A percentile compares a stretch with the other conserved stretches of the same genome.
Conservation (phyloP, 2,888 invertebrate genomes). For the Parthenolecanium corni region DNA sequence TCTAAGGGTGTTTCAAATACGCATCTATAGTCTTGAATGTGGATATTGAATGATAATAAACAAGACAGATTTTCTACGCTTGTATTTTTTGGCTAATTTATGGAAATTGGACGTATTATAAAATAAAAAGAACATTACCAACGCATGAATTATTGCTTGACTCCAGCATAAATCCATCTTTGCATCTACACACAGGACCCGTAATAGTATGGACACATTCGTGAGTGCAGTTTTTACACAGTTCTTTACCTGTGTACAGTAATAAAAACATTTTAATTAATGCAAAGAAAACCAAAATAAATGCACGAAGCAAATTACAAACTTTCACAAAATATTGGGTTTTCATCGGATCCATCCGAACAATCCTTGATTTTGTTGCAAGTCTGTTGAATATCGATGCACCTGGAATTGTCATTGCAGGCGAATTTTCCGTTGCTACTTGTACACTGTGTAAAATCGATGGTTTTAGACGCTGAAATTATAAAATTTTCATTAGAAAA, state of each 20-base stretch:
- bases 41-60: too few relatives aligned
- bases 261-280: neutral
- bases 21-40: too few relatives aligned
- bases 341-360: slow-evolving; percentile 52
- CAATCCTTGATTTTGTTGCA: slow-evolving; percentile 50
- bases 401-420: slow-evolving; percentile 45
- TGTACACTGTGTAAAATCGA: slow-evolving; percentile 41
- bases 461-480: too few relatives aligned
- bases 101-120: neutral
- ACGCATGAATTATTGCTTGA: neutral
- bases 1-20: too few relatives aligned
- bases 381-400: slow-evolving; percentile 43
- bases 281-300: too few relatives aligned
- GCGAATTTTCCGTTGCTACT: slow-evolving; percentile 43
- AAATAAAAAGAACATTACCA: slow-evolving; percentile 12
- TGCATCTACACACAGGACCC: slow-evolving; percentile 56
- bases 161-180: slow-evolving; percentile 47
- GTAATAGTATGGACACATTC: slow-evolving; percentile 44
- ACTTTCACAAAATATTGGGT: slow-evolving; percentile 38
- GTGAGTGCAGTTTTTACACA: slow-evolving; percentile 31
- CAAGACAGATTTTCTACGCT: too few relatives aligned
- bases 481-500: too few relatives aligned
- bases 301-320: neutral
- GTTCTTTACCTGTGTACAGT: neutral
- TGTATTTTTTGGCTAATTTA: too few relatives aligned